Percentiles rank a stretch among this genome's conserved stretches.
phyloP scores from a whole-genome alignment of 2,113 vertebrate species.

The Talpa occidentalis region DNA sequence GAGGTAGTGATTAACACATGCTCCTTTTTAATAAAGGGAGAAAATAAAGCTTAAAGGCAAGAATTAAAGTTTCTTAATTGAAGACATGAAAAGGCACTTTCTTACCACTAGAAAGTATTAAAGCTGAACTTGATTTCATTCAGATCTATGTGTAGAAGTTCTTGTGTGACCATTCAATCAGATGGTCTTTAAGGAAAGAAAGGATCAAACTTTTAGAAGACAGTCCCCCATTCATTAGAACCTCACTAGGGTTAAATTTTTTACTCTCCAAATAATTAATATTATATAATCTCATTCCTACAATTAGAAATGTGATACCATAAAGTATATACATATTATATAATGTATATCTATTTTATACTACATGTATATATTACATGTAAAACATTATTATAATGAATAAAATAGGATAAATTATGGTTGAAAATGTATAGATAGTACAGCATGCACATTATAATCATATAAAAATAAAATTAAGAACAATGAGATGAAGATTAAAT shows the following conservation, averaged over 20 bases:
- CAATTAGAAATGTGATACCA: neutral
- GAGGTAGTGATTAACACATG: neutral
- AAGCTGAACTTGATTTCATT: neutral
- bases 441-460: neutral
- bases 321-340: neutral
- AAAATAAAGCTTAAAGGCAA: neutral
- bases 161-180: neutral
- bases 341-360: neutral
- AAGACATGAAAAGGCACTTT: neutral
- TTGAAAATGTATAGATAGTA: neutral
- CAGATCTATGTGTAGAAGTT: neutral
- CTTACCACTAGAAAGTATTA: neutral
- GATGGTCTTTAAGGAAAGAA: neutral
- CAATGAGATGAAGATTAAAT: slow-evolving; percentile 13
- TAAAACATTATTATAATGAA: neutral
- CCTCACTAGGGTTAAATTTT: neutral
- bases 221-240: neutral
- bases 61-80: slow-evolving; percentile 12
- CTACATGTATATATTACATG: neutral
- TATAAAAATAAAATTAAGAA: slow-evolving; percentile 23
- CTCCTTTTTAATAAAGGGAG: neutral
- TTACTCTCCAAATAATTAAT: neutral
- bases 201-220: neutral
- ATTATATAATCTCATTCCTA: neutral
- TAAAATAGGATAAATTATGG: neutral